Conservation (phyloP, 2,888 invertebrate species). For the Gnatocerus cornutus region DNA sequence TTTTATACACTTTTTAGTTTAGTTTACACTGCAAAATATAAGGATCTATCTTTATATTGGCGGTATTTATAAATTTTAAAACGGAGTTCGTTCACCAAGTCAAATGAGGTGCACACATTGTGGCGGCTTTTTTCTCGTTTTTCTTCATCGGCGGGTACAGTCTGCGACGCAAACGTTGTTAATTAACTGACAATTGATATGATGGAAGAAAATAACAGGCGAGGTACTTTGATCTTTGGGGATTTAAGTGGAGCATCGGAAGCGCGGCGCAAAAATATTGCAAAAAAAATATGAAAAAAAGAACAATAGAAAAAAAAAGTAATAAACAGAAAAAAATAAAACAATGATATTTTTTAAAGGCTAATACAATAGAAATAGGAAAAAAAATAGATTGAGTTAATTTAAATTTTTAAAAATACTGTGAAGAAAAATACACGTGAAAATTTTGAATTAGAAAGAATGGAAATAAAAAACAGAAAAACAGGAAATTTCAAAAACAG, state of each 20-base stretch:
- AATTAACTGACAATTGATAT: slow-evolving; percentile 15
- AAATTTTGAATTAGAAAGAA: too few species aligned
- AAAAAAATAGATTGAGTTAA: too few species aligned
- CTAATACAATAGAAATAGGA: too few species aligned
- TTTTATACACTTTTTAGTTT: slow-evolving; percentile 68
- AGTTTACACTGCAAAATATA: slow-evolving; percentile 62
- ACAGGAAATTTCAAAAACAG: too few species aligned
- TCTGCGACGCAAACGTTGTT: slow-evolving; percentile 16
- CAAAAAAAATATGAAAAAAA: too few species aligned
- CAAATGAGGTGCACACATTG: slow-evolving; percentile 36
- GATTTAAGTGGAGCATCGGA: not conserved
- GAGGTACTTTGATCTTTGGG: slow-evolving; percentile 3
- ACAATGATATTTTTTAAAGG: too few species aligned
- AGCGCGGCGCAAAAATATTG: not conserved
- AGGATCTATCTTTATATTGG: slow-evolving; percentile 65
- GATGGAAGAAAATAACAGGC: slow-evolving; percentile 1
- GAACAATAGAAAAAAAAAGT: too few species aligned
- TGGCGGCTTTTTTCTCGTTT: slow-evolving; percentile 22
- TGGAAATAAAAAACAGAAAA: too few species aligned
- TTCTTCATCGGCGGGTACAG: slow-evolving; percentile 16
- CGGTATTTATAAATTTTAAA: slow-evolving; percentile 63
- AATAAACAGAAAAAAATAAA: too few species aligned
- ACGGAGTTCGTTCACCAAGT: slow-evolving; percentile 42
- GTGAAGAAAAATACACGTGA: too few species aligned
- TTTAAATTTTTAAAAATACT: too few species aligned